Evolutionary conservation across 2,797 vertebrate genomes (phyloP).

Genomic region (Mus minutoides): DNA sequence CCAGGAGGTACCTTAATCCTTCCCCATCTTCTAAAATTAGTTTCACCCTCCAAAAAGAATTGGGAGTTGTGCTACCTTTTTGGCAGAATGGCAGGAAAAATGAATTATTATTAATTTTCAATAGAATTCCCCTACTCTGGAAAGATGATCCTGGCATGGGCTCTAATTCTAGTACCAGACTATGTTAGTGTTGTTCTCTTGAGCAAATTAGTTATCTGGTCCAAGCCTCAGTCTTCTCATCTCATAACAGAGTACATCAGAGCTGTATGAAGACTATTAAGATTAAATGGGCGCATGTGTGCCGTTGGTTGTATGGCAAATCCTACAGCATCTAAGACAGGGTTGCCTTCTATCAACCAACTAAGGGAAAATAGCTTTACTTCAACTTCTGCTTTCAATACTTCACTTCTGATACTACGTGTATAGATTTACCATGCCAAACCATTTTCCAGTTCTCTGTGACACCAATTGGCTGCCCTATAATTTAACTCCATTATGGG

Average conservation of each 20-base stretch:
- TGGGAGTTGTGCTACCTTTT: not conserved
- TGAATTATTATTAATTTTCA: not conserved
- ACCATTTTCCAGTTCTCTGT: not conserved
- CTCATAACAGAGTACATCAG: not conserved
- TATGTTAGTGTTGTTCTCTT: not conserved
- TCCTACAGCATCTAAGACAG: not conserved
- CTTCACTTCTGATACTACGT: not conserved
- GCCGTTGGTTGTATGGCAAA: not conserved
- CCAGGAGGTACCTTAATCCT: slow-evolving; percentile 66
- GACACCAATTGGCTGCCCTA: not conserved
- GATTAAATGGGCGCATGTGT: not conserved
- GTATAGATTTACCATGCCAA: not conserved
- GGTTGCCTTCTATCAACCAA: not conserved
- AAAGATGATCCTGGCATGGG: not conserved
- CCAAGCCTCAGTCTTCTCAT: not conserved
- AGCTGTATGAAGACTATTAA: not conserved
- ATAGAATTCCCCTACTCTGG: not conserved
- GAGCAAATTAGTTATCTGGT: not conserved
- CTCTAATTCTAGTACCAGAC: not conserved
- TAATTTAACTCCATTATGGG: not conserved
- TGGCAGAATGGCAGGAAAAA: not conserved
- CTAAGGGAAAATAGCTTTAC: not conserved
- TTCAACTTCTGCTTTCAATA: not conserved
- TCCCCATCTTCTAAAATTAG: slow-evolving; percentile 75
- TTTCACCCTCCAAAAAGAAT: slow-evolving; percentile 30